Evolutionary conservation across 2,888 invertebrate species (phyloP), one percentile per base, ranked within the genome.

Genomic region (Epinotia demarniana): DNA sequence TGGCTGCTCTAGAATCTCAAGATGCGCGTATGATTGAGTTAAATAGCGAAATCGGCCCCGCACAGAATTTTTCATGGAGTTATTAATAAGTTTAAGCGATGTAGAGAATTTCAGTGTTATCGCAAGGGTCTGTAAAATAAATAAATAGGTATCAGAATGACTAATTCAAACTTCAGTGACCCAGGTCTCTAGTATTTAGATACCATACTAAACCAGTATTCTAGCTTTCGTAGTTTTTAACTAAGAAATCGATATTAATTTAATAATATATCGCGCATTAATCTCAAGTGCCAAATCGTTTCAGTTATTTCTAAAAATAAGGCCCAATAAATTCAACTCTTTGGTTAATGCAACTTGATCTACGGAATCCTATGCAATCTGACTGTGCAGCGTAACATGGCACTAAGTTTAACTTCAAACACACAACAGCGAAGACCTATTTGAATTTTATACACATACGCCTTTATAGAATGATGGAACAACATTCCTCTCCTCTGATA

Each of bases 401-500:
- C 39, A 16, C 66, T 19, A n/a, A 18, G 3, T 39, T 61, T 57
- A 46, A 55, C 8, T n/a, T 49, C 53, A 12, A 18, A 19, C 39
- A 11, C 49, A 43, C 19, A 71, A 66, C n/a, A 57, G 23, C 74
- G n/a, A 19, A 55, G 39, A 8, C 49, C 13, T 9, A 8, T 66
- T 18, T 16, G 18, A 39, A 11, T 43, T 39, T 49, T 43, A 39
- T 43, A 19, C 43, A 60, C 75, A 53, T 71, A 53, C 19, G 53
- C 53, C 64, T 18, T 66, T 71, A 58, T 55, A 12, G 23, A 6
- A 23, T 33, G 23, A n/a, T 23, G 5, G 23, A 27, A 49, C 19
- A 8, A 46, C 71, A 83, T 84, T 84, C 83, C 79, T 78, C 77
- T 79, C 72, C 79, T 81, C 76, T 72, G 73, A 80, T 82, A 87